phyloP scores from a whole-genome alignment of 2,113 vertebrate genomes.

The Pseudonaja textilis region DNA sequence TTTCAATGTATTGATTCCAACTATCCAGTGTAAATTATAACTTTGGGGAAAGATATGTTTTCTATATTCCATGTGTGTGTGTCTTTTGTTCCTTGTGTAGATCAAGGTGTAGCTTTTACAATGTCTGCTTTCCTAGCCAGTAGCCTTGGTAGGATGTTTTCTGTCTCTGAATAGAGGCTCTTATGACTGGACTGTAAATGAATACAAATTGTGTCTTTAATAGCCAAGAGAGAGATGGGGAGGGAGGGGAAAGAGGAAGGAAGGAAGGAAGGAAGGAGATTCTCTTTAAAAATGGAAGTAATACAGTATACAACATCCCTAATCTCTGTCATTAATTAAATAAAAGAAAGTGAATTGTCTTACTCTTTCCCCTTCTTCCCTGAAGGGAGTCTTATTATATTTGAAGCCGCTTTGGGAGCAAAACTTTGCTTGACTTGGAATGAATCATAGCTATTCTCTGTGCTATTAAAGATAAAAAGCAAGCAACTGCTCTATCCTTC shows the following conservation, averaged over 20 bases:
- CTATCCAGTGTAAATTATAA: slow-evolving; percentile 23
- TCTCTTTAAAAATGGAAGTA: slow-evolving; percentile 35
- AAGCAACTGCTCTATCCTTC: slow-evolving; percentile 8
- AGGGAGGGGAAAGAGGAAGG: no score
- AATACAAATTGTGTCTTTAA: slow-evolving; percentile 4
- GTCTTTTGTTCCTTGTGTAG: slow-evolving; percentile 29
- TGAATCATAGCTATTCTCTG: background rate
- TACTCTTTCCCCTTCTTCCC: accelerated
- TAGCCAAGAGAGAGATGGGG: background rate
- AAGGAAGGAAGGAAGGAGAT: background rate
- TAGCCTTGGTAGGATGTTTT: slow-evolving; percentile 29
- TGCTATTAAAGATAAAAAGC: slow-evolving; percentile 1
- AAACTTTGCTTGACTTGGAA: background rate
- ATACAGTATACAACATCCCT: background rate
- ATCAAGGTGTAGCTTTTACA: slow-evolving; percentile 42
- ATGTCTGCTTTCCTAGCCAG: slow-evolving; percentile 35
- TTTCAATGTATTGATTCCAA: slow-evolving; percentile 51
- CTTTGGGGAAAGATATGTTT: slow-evolving; percentile 40
- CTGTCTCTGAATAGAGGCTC: slow-evolving; percentile 46
- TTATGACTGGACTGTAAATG: slow-evolving; percentile 34
- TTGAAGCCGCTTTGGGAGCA: background rate
- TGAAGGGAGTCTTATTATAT: background rate
- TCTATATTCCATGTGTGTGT: slow-evolving; percentile 7
- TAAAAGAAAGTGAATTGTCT: background rate
- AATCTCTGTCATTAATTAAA: background rate